phyloP scores from a whole-genome alignment of 2,113 vertebrate species.

The Gulo gulo region DNA sequence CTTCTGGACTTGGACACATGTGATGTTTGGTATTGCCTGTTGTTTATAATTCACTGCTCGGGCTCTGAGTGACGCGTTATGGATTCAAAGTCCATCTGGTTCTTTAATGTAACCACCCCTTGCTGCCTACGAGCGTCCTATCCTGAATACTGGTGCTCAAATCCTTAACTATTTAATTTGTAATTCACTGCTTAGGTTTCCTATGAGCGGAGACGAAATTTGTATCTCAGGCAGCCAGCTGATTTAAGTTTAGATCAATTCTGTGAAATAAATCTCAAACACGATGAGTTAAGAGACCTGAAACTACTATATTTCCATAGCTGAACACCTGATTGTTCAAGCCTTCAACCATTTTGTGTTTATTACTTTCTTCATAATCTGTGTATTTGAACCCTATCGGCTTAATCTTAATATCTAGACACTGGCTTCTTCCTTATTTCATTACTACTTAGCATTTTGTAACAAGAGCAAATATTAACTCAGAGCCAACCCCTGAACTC shows the following conservation, averaged over 20 bases:
- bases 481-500: constrained; percentile 49
- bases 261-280: constrained; percentile 56
- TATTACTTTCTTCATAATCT: constrained; percentile 54
- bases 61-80: constrained; percentile 32
- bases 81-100: constrained; percentile 48
- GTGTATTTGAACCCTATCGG: constrained; percentile 41
- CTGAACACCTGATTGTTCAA: constrained; percentile 44
- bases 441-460: constrained; percentile 60
- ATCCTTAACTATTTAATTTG: constrained; percentile 56
- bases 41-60: constrained; percentile 31
- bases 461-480: constrained; percentile 65
- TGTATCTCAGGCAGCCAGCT: constrained; percentile 27
- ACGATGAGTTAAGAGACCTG: constrained; percentile 26
- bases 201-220: constrained; percentile 46
- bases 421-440: constrained; percentile 51
- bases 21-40: constrained; percentile 50
- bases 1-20: constrained; percentile 49
- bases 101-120: constrained; percentile 67
- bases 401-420: constrained; percentile 55
- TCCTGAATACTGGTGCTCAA: constrained; percentile 57
- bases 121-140: constrained; percentile 53
- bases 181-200: constrained; percentile 49
- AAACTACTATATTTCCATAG: constrained; percentile 48
- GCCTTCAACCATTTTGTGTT: constrained; percentile 42
- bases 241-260: constrained; percentile 52